Base-by-base conservation (phyloP, 2,797 vertebrate species). In the Triplophysa bombifrons region DNA sequence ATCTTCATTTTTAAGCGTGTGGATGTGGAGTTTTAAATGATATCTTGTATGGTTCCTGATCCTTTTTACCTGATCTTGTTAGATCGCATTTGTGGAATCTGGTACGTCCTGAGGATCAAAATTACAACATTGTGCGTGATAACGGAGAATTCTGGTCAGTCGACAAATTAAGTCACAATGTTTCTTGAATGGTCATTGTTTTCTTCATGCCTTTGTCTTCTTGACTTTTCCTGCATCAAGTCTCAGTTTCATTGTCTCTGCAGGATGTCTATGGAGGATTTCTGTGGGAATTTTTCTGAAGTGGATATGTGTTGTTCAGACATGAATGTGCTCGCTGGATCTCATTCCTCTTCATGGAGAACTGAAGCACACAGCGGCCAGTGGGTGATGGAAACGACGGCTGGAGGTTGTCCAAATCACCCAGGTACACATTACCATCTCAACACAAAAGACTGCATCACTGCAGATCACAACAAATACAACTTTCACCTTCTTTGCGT, bases 251-350 rank as follows among this genome's bases (percentile, higher is more conserved):
- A n/a, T n/a, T 13, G 9, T 65, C 9, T 65, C 34, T 65, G 34
- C 83, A 97, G 96, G 95, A 96, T 96, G 94, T 88, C 89, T 13
- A 53, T 96, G 85, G 70, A 67, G 78, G 93, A 95, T 77, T 95
- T 97, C 85, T 92, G 91, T 82, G 83, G 60, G 58, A 89, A 92
- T 87, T 97, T 92, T 81, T 14, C 70, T 2, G 88, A 89, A 65
- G 85, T 97, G 50, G 90, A 94, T 82, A 94, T 98, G 88, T 97
- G 95, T 88, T 93, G 92, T 78, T 66, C 90, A 81, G 93, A 90
- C 82, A 93, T 95, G 6, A 93, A 94, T 71, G 90, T 96, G 81
- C 88, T 96, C 73, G 94, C 93, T 72, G 85, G 41, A 30, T 80
- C 60, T 51, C 14, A 86, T 2, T 86, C 85, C 6, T 90, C 88